Conservation (phyloP, 1,140 invertebrate genomes). For the Bicyclus anynana region DNA sequence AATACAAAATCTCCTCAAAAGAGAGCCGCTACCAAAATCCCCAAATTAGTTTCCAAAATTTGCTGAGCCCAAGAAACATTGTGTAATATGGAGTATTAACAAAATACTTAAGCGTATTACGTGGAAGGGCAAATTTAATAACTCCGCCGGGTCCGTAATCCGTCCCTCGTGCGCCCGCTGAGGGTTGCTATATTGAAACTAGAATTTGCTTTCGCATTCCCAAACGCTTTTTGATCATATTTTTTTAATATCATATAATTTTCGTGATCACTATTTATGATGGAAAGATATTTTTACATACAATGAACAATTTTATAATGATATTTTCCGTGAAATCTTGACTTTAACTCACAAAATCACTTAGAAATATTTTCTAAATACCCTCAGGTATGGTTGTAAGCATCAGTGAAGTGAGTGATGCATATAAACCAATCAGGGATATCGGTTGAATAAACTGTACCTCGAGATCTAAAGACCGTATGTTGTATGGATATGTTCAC, state of each 20-base stretch:
- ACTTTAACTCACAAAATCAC: too few relatives aligned
- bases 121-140: constrained; percentile 31
- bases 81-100: constrained; percentile 26
- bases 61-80: constrained; percentile 18
- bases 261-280: neutral
- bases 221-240: constrained; percentile 1
- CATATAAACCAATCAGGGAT: too few relatives aligned
- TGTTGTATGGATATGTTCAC: too few relatives aligned
- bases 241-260: constrained; percentile 1
- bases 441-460: too few relatives aligned
- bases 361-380: too few relatives aligned
- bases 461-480: too few relatives aligned
- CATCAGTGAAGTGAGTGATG: too few relatives aligned
- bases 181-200: constrained; percentile 32
- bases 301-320: neutral
- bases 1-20: neutral
- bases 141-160: constrained; percentile 26
- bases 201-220: constrained; percentile 27
- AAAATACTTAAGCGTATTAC: constrained; percentile 29
- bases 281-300: neutral
- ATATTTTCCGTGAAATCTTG: too few relatives aligned
- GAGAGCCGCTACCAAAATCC: constrained; percentile 6
- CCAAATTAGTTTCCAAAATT: constrained; percentile 17
- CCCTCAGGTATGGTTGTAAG: too few relatives aligned
- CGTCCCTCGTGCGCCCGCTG: constrained; percentile 20